Base-by-base conservation (phyloP, 2,797 vertebrate genomes). In the Gouania willdenowi region DNA sequence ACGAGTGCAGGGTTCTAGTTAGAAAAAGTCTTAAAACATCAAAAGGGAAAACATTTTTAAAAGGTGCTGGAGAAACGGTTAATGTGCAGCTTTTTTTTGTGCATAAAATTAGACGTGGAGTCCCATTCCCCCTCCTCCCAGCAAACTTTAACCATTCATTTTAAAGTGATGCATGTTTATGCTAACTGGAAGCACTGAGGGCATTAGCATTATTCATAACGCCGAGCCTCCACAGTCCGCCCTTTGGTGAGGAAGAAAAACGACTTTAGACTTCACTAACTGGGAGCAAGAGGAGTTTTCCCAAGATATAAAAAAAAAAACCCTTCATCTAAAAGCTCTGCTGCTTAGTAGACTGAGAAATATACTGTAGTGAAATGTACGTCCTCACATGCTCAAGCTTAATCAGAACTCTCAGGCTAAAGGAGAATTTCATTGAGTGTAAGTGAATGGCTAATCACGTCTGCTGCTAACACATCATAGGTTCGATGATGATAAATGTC, bases 151-250 rank as follows among this genome's bases (percentile, higher is more conserved):
- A 38, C 34, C 41, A 41, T 63, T 47, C 20, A 40, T 52, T 62
- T 71, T 62, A 43, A 71, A 73, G 51, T 59, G 55, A 66, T 61
- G 51, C 73, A 33, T 77, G 59, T 75, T 79, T 75, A 54, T 48
- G 53, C 66, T 61, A 64, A 53, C 38, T 71, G 46, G 50, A 61
- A 82, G 52, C 51, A 70, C 60, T 65, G 46, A 25, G 32, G 12
- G 37, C 53, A 75, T 82, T 80, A 81, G 64, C 72, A 85, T 87
- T 77, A 81, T 82, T 86, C 75, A 73, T 78, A 71, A 65, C 41
- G 16, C 1, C 36, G 61, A 43, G 64, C 46, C 52, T 61, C 38
- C 35, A 45, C 19, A 8, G 44, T 63, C 48, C 16, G 30, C 59
- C 63, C 56, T 65, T 65, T 68, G 62, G 51, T 45, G 48, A 32